Percentiles rank a stretch among this genome's conserved stretches.
phyloP scores from a whole-genome alignment of 2,113 vertebrate genomes.

The Carollia perspicillata region DNA sequence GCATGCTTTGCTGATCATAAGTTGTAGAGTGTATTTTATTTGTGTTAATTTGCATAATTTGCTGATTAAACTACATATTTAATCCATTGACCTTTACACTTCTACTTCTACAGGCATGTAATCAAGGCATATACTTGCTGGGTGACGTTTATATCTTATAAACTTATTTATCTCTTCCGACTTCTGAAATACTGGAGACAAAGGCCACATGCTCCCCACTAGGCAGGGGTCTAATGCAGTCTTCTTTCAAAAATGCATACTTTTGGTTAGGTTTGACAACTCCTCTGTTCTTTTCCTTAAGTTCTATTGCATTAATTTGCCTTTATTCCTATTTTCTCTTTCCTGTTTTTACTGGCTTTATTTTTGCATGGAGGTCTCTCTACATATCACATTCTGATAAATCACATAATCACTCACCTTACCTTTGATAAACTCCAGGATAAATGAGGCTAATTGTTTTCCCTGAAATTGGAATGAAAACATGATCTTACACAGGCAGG shows the following conservation, averaged over 20 bases:
- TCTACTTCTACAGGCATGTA: conserved; percentile 69
- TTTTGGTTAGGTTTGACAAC: neutral
- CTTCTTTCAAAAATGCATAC: neutral
- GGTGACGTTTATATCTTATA: conserved; percentile 37
- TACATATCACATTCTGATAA: neutral
- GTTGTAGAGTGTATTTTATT: conserved; percentile 76
- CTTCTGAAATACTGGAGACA: neutral
- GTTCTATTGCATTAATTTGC: neutral
- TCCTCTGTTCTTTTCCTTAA: neutral
- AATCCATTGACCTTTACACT: conserved; percentile 80
- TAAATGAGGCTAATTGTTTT: neutral
- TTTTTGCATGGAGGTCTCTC: neutral
- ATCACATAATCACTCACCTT: neutral
- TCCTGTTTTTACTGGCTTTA: neutral
- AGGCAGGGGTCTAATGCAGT: neutral
- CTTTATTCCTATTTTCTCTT: neutral
- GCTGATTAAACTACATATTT: conserved; percentile 76
- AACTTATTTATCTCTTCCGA: neutral
- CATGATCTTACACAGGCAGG: neutral
- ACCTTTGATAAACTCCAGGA: neutral
- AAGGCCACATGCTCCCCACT: neutral
- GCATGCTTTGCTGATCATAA: conserved; percentile 76
- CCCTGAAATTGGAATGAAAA: neutral
- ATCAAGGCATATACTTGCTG: conserved; percentile 67
- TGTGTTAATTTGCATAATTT: conserved; percentile 81